Conservation (phyloP, 64 coral and sea anemone genomes). For the Trachythela sp. region DNA sequence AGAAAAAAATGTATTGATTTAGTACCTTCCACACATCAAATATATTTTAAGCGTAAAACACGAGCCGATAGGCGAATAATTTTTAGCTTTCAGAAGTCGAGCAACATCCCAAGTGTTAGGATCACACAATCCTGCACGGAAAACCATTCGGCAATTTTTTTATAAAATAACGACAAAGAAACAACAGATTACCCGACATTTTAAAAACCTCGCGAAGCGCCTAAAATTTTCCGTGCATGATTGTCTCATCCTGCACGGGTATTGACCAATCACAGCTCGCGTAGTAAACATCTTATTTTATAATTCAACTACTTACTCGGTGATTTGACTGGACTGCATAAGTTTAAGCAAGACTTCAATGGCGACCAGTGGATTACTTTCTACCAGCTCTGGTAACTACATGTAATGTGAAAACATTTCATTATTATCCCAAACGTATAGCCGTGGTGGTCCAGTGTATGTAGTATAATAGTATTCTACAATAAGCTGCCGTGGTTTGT, state of each 20-base stretch:
- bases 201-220: too few species aligned
- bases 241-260: too few species aligned
- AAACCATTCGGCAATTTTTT: too few species aligned
- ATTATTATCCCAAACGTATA: too few species aligned
- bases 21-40: too few species aligned
- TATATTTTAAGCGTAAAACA: not conserved
- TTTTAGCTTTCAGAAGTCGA: not conserved
- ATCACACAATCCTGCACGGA: too few species aligned
- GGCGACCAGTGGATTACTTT: conserved; percentile 93
- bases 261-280: not conserved
- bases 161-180: too few species aligned
- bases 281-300: not conserved
- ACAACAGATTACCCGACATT: too few species aligned
- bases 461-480: not conserved
- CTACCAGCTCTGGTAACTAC: conserved; percentile 92
- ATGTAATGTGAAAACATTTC: not conserved
- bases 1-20: not conserved
- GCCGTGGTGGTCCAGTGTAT: too few species aligned
- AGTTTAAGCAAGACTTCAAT: conserved; percentile 95
- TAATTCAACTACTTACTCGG: conserved; percentile 67
- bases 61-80: not conserved
- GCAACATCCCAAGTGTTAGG: too few species aligned
- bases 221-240: too few species aligned
- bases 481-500: too few species aligned
- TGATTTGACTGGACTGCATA: conserved; percentile 98